Conservation (phyloP, 2,113 vertebrate species). For the Zosterops borbonicus region DNA sequence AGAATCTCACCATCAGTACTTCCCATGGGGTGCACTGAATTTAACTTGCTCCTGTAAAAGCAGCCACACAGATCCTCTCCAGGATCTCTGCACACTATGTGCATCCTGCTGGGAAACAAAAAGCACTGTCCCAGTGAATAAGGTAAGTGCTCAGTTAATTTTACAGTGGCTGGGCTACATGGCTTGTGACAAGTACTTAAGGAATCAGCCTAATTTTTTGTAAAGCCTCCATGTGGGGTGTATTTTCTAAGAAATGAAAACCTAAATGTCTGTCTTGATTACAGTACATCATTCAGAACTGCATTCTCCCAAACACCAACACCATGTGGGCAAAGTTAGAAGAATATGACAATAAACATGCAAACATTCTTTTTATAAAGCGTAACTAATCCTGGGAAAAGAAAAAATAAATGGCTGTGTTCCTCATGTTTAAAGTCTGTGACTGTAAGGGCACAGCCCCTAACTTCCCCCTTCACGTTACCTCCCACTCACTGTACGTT, state of each 20-base stretch:
- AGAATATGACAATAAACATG: not conserved
- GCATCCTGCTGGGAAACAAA: not conserved
- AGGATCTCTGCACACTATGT: fast-evolving
- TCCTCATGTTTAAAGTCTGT: fast-evolving
- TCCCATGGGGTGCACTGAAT: not conserved
- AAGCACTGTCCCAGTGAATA: not conserved
- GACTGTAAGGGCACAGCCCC: fast-evolving
- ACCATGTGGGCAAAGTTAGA: not conserved
- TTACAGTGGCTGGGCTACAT: not conserved
- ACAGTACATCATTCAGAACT: not conserved
- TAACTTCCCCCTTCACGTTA: not conserved
- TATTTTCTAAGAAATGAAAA: not conserved
- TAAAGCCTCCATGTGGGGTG: not conserved
- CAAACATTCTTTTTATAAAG: not conserved
- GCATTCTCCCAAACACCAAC: not conserved
- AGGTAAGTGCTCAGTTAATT: not conserved
- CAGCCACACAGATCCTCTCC: no score
- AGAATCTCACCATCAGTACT: not conserved
- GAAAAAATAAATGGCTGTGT: not conserved
- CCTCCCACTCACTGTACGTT: not conserved
- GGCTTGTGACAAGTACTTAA: not conserved
- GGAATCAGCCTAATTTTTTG: not conserved
- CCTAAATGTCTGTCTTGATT: not conserved
- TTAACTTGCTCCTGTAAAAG: not conserved
- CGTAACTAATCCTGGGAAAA: not conserved